phyloP scores from a whole-genome alignment of 2,888 invertebrate species.

The Sinhomidia bicolor region DNA sequence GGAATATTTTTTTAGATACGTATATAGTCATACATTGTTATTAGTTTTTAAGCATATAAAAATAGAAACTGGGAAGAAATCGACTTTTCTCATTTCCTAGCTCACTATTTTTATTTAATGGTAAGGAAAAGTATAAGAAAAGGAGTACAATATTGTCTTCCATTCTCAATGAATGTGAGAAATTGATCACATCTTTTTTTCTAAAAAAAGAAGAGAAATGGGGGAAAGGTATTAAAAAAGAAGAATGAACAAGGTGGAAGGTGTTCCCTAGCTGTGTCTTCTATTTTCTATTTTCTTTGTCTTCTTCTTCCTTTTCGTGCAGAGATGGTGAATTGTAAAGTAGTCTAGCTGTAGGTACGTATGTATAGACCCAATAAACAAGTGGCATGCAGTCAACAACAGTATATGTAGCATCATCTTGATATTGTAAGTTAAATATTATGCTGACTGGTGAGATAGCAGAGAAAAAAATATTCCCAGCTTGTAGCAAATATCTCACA shows the following conservation, averaged over 20 bases:
- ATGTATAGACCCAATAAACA: too few relatives aligned
- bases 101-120: constrained; percentile 28
- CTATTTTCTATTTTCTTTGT: background rate
- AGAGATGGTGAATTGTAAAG: background rate
- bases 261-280: background rate
- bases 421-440: background rate
- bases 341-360: too few relatives aligned
- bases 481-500: constrained; percentile 19
- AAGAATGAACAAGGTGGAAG: background rate
- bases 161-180: constrained; percentile 26
- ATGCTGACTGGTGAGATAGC: background rate
- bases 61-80: background rate
- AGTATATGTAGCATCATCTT: too few relatives aligned
- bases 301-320: background rate
- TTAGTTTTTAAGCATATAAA: too few relatives aligned
- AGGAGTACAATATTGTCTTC: constrained; percentile 1
- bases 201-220: constrained; percentile 11
- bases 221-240: background rate
- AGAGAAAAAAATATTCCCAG: constrained; percentile 1
- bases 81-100: constrained; percentile 22
- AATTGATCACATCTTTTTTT: constrained; percentile 42
- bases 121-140: background rate
- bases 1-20: background rate
- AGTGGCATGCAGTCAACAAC: too few relatives aligned
- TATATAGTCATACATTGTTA: background rate